Conservation (phyloP, 2,888 invertebrate species). For the Thymelicus lineola region DNA sequence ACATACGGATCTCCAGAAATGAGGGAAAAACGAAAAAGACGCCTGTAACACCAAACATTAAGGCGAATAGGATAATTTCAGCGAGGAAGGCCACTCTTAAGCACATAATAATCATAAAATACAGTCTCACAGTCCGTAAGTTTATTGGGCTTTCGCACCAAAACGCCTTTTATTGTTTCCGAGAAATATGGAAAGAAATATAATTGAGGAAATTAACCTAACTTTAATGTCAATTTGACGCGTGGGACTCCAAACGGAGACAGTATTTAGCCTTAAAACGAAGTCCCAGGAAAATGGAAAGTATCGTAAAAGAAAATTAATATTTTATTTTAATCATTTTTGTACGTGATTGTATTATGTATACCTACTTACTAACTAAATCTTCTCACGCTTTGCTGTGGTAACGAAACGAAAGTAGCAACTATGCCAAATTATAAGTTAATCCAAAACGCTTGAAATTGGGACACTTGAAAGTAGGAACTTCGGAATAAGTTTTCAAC, state of each 20-base stretch:
- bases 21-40: constrained; percentile 39
- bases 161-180: constrained; percentile 33
- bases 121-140: constrained; percentile 36
- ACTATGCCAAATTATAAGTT: too few relatives aligned
- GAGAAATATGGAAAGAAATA: constrained; percentile 24
- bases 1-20: background rate
- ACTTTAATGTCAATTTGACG: constrained; percentile 26
- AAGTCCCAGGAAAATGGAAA: background rate
- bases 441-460: too few relatives aligned
- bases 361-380: too few relatives aligned
- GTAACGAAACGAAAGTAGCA: too few relatives aligned
- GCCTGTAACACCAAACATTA: constrained; percentile 46
- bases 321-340: too few relatives aligned
- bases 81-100: constrained; percentile 42
- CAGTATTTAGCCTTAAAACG: background rate
- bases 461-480: too few relatives aligned
- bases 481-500: too few relatives aligned
- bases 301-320: background rate
- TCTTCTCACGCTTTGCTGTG: too few relatives aligned
- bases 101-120: constrained; percentile 51
- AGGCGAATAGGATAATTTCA: constrained; percentile 50
- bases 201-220: constrained; percentile 31
- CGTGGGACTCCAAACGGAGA: background rate
- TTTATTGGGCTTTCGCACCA: constrained; percentile 35
- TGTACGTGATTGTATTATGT: too few relatives aligned